Evolutionary conservation across 2,113 vertebrate species (phyloP), one percentile per base, ranked within the genome.

Genomic region (Halcyon malimbica): DNA sequence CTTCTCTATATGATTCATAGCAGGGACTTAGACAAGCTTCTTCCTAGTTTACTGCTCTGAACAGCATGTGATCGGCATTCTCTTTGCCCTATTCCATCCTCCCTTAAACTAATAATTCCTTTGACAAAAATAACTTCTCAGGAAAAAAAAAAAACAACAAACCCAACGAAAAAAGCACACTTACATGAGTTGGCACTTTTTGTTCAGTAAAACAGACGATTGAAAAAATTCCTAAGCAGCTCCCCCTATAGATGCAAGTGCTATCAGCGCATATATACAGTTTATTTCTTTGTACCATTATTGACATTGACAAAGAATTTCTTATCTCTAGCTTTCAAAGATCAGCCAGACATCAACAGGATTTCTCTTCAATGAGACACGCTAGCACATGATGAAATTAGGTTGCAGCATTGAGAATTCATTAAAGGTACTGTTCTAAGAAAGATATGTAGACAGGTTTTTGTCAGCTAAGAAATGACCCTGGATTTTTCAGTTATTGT

Each of bases 311-410:
- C 69, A 71, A 71, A 90, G 62, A 69, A 69, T 93, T 93, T 84
- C 92, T 97, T 96, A 97, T 96, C 96, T 95, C 53, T 48, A 21
- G 29, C 50, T 88, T 86, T 88, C 89, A 91, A 93, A 92, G 63
- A 96, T 95, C 84, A 91, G 57, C 73, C 69, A 93, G 86, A 88
- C 68, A 89, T 96, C 78, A 90, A 80, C 78, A 90, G 71, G 35
- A 37, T 87, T 95, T 87, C 68, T 86, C 77, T 92, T 90, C 77
- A 81, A 29, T 4, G 13, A 90, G 65, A 54, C 86, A 82, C 0
- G 11, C n/a, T 79, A 64, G 21, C 19, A 86, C 76, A 90, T 17
- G 89, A 90, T 48, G 68, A 80, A 95, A 70, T 89, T 41, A 87
- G n/a, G 78, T 78, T 87, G 31, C 51, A 63, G 65, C 8, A 1